These are phyloP conservation scores for Gastracanthus pulcherrimus DNA, from an alignment of 2,888 invertebrate genomes.

Conservation along the genomic window DNA sequence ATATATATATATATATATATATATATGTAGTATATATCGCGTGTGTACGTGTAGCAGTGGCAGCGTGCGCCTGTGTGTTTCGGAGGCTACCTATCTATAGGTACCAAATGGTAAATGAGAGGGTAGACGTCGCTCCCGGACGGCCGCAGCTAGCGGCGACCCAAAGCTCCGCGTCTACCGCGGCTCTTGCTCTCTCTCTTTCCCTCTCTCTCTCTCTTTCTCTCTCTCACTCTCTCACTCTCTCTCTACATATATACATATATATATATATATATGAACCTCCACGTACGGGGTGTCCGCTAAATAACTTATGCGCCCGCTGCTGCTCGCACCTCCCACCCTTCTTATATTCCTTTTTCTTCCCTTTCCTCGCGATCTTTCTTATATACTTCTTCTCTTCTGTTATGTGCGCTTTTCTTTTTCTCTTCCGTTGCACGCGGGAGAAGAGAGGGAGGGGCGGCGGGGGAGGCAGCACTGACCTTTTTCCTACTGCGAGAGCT, in stretches of 20 bases:
- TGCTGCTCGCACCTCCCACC: slow-evolving; percentile 53
- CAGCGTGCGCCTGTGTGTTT: slow-evolving; percentile 62
- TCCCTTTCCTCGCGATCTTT: background rate
- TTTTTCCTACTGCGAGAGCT: too few relatives aligned
- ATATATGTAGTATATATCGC: too few relatives aligned
- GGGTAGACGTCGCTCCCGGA: slow-evolving; percentile 76
- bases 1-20: too few relatives aligned
- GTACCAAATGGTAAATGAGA: slow-evolving; percentile 78
- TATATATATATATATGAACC: slow-evolving; percentile 24
- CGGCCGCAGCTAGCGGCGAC: slow-evolving; percentile 77
- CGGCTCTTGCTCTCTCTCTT: slow-evolving; percentile 62
- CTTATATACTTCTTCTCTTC: background rate
- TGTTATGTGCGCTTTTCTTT: background rate
- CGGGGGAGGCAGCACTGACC: too few relatives aligned
- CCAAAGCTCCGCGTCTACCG: slow-evolving; percentile 76
- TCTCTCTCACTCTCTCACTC: background rate
- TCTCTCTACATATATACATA: too few relatives aligned
- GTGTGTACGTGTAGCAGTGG: slow-evolving; percentile 36
- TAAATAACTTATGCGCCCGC: slow-evolving; percentile 61
- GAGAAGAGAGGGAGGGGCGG: too few relatives aligned
- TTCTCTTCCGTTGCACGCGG: too few relatives aligned
- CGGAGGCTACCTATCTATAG: slow-evolving; percentile 75
- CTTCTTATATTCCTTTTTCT: background rate
- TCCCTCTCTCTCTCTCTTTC: background rate
- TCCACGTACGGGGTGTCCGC: slow-evolving; percentile 71